Conservation (phyloP, 1,140 invertebrate species). For the Calephelis virginiensis region DNA sequence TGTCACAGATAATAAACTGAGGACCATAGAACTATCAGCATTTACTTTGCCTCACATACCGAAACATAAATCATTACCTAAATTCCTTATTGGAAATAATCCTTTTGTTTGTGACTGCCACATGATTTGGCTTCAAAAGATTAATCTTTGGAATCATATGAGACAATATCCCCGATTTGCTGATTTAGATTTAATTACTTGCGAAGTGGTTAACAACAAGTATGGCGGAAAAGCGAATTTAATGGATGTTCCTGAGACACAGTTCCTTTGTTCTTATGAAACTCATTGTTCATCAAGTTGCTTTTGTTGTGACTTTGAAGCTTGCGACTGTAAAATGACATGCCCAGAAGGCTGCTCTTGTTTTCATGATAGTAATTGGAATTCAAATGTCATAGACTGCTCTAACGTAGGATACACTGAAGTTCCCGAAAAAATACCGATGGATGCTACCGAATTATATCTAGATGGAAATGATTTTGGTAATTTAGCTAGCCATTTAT, state of each 20-base stretch:
- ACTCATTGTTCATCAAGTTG: slow-evolving; percentile 92
- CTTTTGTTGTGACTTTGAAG: slow-evolving; percentile 94
- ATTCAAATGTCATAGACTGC: slow-evolving; percentile 93
- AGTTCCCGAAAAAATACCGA: slow-evolving; percentile 89
- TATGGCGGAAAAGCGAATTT: slow-evolving; percentile 87
- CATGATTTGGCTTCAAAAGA: slow-evolving; percentile 90
- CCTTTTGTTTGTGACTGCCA: slow-evolving; percentile 90
- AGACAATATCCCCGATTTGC: slow-evolving; percentile 89
- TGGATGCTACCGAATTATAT: slow-evolving; percentile 94
- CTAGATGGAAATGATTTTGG: slow-evolving; percentile 91
- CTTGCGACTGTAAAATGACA: slow-evolving; percentile 94
- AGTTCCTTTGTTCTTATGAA: slow-evolving; percentile 92
- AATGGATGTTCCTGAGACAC: slow-evolving; percentile 87
- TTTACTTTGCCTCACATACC: slow-evolving; percentile 83
- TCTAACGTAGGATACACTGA: slow-evolving; percentile 85
- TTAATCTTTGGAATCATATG: slow-evolving; percentile 84
- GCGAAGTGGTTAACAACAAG: slow-evolving; percentile 89
- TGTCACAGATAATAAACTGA: slow-evolving; percentile 86
- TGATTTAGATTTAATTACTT: slow-evolving; percentile 90
- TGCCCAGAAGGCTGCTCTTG: slow-evolving; percentile 92
- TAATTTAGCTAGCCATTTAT: slow-evolving; percentile 88
- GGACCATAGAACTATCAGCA: slow-evolving; percentile 85
- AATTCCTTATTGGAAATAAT: slow-evolving; percentile 90
- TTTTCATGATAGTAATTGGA: slow-evolving; percentile 93
- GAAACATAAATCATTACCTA: slow-evolving; percentile 82